Conservation (phyloP, 2,113 vertebrate species). For the Amia ocellicauda region DNA sequence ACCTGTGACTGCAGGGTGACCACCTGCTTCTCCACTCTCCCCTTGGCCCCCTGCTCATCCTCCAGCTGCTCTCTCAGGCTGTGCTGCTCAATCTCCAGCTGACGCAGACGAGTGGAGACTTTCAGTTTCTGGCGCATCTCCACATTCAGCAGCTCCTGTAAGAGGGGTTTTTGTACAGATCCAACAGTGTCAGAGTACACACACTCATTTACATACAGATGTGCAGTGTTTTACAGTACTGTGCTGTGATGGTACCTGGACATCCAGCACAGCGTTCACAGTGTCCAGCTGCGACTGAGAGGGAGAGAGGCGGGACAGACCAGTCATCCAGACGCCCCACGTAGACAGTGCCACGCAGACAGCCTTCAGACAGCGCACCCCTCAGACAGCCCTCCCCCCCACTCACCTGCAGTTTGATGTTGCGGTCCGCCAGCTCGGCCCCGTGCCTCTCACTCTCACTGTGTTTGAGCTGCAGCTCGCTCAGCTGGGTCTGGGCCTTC, state of each 20-base stretch:
- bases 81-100: slow-evolving; percentile 90
- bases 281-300: too few species aligned
- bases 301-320: too few species aligned
- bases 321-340: too few species aligned
- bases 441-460: slow-evolving; percentile 81
- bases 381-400: too few species aligned
- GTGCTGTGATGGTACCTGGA: too few species aligned
- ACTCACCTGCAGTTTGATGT: too few species aligned
- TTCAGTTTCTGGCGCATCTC: slow-evolving; percentile 93
- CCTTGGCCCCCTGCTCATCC: slow-evolving; percentile 90
- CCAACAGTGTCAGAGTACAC: neutral
- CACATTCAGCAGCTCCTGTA: slow-evolving; percentile 90
- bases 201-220: rapidly evolving
- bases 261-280: too few species aligned
- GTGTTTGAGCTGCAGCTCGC: slow-evolving; percentile 88
- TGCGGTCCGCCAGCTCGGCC: too few species aligned
- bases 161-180: slow-evolving; percentile 12
- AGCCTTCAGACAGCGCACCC: too few species aligned
- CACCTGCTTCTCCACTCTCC: slow-evolving; percentile 86
- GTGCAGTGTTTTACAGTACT: too few species aligned
- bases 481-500: slow-evolving; percentile 81
- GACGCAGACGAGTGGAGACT: slow-evolving; percentile 79
- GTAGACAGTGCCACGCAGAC: too few species aligned
- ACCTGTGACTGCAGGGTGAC: slow-evolving; percentile 81
- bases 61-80: slow-evolving; percentile 87